Evolutionary conservation across 2,888 invertebrate genomes (phyloP).

Genomic region (Micoletzkya japonica): DNA sequence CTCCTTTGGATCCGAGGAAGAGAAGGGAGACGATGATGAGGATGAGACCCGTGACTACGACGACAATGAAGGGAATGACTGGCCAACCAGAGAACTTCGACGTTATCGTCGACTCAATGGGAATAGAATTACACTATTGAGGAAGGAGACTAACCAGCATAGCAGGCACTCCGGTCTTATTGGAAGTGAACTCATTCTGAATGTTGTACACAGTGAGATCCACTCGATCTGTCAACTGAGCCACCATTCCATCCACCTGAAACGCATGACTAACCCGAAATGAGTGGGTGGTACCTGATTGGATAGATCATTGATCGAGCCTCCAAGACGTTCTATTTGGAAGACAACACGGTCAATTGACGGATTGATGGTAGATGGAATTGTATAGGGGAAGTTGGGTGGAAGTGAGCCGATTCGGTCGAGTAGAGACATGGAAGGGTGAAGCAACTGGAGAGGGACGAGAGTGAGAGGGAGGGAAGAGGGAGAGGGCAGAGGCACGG

Average conservation of each 20-base stretch:
- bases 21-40: constrained; percentile 36
- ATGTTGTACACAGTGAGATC: constrained; percentile 12
- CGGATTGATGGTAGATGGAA: constrained; percentile 33
- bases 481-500: no score
- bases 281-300: neutral
- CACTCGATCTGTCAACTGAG: constrained; percentile 6
- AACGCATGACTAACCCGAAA: neutral
- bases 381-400: constrained; percentile 1
- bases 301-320: constrained; percentile 28
- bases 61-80: constrained; percentile 40
- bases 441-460: no score
- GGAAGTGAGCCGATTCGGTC: constrained; percentile 2
- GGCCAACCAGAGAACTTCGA: constrained; percentile 41
- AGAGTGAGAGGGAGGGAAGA: neutral
- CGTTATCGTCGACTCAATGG: constrained; percentile 37
- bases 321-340: constrained; percentile 35
- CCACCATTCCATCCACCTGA: constrained; percentile 5
- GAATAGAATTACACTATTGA: no score
- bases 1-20: constrained; percentile 23
- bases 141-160: constrained; percentile 24
- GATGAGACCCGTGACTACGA: constrained; percentile 39
- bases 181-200: constrained; percentile 2
- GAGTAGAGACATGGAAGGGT: neutral
- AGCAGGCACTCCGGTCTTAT: constrained; percentile 21
- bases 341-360: constrained; percentile 50